Percentiles rank a stretch among this genome's conserved stretches.
These are phyloP conservation scores for Microtus pennsylvanicus DNA, from an alignment of 2,113 vertebrate genomes.

Conservation along the genomic window DNA sequence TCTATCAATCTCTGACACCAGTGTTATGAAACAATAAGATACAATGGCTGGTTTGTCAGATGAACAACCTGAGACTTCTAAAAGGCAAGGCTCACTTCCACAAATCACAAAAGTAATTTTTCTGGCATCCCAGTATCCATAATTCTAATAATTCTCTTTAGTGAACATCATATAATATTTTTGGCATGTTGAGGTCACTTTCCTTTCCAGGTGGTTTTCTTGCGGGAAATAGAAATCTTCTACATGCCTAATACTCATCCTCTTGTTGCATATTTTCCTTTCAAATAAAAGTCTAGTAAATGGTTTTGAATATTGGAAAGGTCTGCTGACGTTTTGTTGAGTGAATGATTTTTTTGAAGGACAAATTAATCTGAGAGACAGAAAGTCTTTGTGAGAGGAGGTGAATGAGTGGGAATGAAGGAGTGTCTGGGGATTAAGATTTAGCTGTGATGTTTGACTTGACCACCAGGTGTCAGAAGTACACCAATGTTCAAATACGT, in stretches of 20 bases:
- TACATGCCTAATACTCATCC: not conserved
- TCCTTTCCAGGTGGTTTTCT: not conserved
- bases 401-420: not conserved
- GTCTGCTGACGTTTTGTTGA: not conserved
- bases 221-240: not conserved
- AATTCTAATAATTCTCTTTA: constrained; percentile 15
- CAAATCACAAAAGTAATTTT: not conserved
- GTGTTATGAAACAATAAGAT: not conserved
- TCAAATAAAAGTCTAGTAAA: not conserved
- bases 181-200: not conserved
- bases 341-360: not conserved
- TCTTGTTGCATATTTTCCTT: constrained; percentile 4
- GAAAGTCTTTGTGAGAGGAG: not conserved
- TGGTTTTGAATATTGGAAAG: not conserved
- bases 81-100: constrained; percentile 13
- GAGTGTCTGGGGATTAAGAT: constrained; percentile 21
- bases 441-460: constrained; percentile 30
- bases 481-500: constrained; percentile 54
- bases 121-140: not conserved
- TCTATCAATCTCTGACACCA: not conserved
- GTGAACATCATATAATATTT: not conserved
- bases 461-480: constrained; percentile 55
- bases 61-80: not conserved
- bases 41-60: constrained; percentile 34
- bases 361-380: not conserved